These are phyloP conservation scores for Oxytorus armatus DNA, from an alignment of 2,888 invertebrate genomes.

Conservation along the genomic window DNA sequence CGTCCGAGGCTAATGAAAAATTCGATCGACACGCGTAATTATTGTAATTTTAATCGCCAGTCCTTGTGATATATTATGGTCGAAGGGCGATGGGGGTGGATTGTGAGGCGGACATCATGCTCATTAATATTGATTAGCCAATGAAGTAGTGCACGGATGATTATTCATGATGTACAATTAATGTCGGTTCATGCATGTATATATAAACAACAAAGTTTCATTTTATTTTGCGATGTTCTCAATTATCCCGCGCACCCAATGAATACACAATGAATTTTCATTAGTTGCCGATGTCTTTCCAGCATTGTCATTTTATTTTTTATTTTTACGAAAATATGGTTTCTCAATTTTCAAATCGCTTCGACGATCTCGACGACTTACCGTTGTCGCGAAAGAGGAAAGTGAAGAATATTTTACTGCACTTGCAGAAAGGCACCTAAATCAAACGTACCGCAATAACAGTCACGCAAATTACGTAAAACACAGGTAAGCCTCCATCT, in stretches of 20 bases:
- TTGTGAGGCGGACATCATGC: constrained; percentile 75
- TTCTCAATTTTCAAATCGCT: not conserved
- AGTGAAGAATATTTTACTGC: constrained; percentile 48
- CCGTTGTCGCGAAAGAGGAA: constrained; percentile 65
- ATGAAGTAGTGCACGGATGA: constrained; percentile 79
- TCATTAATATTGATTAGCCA: constrained; percentile 83
- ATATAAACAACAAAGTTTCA: constrained; percentile 34
- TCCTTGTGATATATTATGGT: constrained; percentile 50
- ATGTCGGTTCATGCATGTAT: constrained; percentile 75
- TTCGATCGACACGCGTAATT: constrained; percentile 41
- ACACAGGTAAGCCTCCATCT: too few relatives aligned
- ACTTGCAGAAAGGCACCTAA: constrained; percentile 57
- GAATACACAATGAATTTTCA: constrained; percentile 35
- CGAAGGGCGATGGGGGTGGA: constrained; percentile 58
- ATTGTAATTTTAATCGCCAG: constrained; percentile 39
- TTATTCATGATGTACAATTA: constrained; percentile 76
- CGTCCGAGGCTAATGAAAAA: constrained; percentile 31
- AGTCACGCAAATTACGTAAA: constrained; percentile 20
- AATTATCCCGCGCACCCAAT: constrained; percentile 55
- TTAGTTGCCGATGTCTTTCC: constrained; percentile 15
- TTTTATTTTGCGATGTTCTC: constrained; percentile 34
- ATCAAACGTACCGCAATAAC: constrained; percentile 46
- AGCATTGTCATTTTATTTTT: constrained; percentile 16
- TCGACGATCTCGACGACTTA: constrained; percentile 62
- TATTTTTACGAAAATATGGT: not conserved